A percentile compares a stretch with the other conserved stretches of the same genome.
Evolutionary conservation across 2,888 invertebrate genomes (phyloP).

Genomic region (Melanargia galathea): DNA sequence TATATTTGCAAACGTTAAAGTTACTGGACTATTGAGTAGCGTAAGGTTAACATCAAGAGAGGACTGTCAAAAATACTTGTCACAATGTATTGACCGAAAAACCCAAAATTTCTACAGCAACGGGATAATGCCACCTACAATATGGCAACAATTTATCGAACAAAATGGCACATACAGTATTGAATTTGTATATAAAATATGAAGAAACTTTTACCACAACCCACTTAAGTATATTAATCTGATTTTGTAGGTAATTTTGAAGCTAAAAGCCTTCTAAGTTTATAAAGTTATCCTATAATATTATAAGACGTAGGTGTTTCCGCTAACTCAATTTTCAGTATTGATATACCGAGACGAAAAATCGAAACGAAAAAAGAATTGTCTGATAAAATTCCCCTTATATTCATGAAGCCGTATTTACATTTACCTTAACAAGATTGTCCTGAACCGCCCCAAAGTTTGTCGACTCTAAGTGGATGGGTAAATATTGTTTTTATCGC

Average conservation of each 20-base stretch:
- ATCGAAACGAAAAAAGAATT: slow-evolving; percentile 21
- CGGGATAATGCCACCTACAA: too few relatives aligned
- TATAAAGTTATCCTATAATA: not conserved
- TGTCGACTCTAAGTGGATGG: slow-evolving; percentile 34
- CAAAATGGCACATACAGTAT: too few relatives aligned
- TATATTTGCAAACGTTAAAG: too few relatives aligned
- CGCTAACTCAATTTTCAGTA: slow-evolving; percentile 21
- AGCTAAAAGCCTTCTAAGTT: not conserved
- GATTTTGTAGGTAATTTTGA: not conserved
- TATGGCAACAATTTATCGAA: too few relatives aligned
- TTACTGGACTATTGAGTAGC: too few relatives aligned
- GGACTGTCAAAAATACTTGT: too few relatives aligned
- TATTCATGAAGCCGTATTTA: slow-evolving; percentile 31
- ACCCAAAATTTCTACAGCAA: too few relatives aligned
- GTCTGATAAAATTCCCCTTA: slow-evolving; percentile 25
- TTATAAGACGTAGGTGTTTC: not conserved
- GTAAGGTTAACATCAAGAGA: too few relatives aligned
- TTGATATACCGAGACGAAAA: slow-evolving; percentile 13
- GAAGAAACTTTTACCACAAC: too few relatives aligned
- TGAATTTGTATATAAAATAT: too few relatives aligned
- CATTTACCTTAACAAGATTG: slow-evolving; percentile 37
- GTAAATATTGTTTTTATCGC: slow-evolving; percentile 37
- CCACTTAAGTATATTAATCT: slow-evolving; percentile 34
- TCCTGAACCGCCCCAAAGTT: slow-evolving; percentile 33
- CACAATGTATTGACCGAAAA: too few relatives aligned